Base-by-base conservation (phyloP, 92 coral and sea anemone genomes). In the Porites divaricata region DNA sequence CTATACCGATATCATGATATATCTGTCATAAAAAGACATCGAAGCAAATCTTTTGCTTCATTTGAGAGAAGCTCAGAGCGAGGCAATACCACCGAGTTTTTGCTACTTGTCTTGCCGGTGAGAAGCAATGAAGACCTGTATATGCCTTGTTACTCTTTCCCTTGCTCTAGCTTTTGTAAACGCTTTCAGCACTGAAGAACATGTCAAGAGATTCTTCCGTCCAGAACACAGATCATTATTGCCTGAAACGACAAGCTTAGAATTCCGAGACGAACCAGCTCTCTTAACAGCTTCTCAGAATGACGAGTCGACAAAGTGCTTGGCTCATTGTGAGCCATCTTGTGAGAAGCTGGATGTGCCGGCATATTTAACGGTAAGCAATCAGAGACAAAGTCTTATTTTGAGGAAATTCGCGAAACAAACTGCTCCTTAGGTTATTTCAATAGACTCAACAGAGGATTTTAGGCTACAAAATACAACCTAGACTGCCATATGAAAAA, bases 141-240 rank as follows among this genome's bases (percentile, higher is more conserved):
- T 62, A 52, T 9, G 65, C 66, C 50, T 63, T 86, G 75, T 72
- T 45, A 86, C 75, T 51, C 26, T 74, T 74, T 51, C 64, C 6
- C 63, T 74, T 45, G 78, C 62, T 41, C 2, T 53, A 22, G 78
- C 45, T 35, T 35, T 35, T 35, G 45, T 35, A 6, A 35, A 35
- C 45, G 45, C 45, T 35, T 35, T 35, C 45, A 35, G 0, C 45
- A 35, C 45, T 35, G 45, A 35, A 35, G 45, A 35, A 35, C 7
- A 35, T 4, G 78, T 74, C 14, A 74, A 51, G 15, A 61, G 64
- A 9, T 74, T 53, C n/a, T 74, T 74, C 24, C 78, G 78, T 23
- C 78, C 78, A 22, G 78, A 74, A 20, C 78, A 74, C 24, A 74
- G 50, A 53, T 2, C 63, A 2, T 63, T 74, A 50, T 41, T 74